phyloP scores from a whole-genome alignment of 2,113 vertebrate genomes.

The Eupsittula cactorum region DNA sequence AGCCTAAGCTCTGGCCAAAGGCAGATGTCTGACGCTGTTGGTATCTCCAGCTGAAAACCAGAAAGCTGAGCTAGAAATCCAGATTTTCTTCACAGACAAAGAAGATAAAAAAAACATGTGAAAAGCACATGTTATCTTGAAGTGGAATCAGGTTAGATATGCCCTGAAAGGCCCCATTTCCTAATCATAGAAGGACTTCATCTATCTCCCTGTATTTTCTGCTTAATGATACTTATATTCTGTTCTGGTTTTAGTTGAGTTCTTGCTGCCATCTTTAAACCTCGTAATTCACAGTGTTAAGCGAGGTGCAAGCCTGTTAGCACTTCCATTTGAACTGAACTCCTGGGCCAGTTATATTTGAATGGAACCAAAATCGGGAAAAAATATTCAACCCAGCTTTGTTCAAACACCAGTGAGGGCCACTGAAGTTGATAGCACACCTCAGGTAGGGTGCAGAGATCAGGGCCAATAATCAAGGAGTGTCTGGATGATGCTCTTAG shows the following conservation, averaged over 20 bases:
- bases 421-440: background rate
- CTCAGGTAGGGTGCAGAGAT: background rate
- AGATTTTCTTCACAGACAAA: background rate
- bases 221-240: background rate
- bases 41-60: background rate
- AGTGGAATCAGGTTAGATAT: background rate
- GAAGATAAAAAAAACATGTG: background rate
- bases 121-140: fast-evolving
- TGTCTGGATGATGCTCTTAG: background rate
- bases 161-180: background rate
- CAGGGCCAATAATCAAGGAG: background rate
- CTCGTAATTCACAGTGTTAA: background rate
- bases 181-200: background rate
- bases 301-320: background rate
- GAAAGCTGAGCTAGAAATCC: background rate
- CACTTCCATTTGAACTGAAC: background rate
- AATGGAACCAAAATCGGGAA: background rate
- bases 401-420: background rate
- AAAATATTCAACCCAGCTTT: background rate
- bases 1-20: background rate
- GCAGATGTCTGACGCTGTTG: background rate
- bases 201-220: background rate
- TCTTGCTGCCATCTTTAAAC: background rate
- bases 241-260: background rate
- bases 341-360: background rate